phyloP scores from a whole-genome alignment of 2,888 invertebrate genomes.

The Drosophila sordidula region DNA sequence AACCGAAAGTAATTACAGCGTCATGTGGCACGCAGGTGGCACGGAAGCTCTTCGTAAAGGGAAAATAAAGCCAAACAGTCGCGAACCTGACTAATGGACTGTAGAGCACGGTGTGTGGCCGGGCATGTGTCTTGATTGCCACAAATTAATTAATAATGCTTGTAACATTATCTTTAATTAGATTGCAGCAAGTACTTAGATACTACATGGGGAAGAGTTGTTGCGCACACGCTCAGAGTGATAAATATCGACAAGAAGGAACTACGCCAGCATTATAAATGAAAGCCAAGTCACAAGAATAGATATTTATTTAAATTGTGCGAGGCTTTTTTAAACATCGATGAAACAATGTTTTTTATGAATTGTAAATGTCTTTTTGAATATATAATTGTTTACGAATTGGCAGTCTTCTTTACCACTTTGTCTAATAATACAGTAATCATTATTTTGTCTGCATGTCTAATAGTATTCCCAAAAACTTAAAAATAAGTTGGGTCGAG shows the following conservation, averaged over 20 bases:
- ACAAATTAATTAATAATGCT: conserved; percentile 68
- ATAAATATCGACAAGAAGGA: conserved; percentile 1
- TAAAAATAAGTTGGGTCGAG: no score
- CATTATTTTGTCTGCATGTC: no score
- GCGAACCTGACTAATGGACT: conserved; percentile 44
- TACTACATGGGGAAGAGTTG: not conserved
- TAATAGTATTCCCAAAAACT: no score
- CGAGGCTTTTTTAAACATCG: no score
- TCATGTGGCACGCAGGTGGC: conserved; percentile 41
- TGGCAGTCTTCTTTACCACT: no score
- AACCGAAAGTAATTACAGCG: conserved; percentile 54
- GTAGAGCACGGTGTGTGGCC: conserved; percentile 7
- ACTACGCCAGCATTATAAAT: conserved; percentile 29
- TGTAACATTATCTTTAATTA: conserved; percentile 65
- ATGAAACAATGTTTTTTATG: not conserved
- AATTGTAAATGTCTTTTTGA: not conserved
- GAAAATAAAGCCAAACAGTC: conserved; percentile 20
- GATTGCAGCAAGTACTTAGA: conserved; percentile 33
- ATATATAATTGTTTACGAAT: no score
- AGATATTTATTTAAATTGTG: no score
- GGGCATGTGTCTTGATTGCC: conserved; percentile 35
- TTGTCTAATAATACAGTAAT: no score
- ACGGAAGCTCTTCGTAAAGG: conserved; percentile 22
- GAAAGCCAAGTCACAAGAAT: conserved; percentile 14
- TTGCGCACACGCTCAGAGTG: not conserved